Percentiles rank a stretch among this genome's conserved stretches.
Conservation (phyloP, 2,113 vertebrate genomes). For the Pan troglodytes region NHGRI_mPanTro3-v2.1_pri NC_072418.2:32787001-32787500, state of each 20-base stretch:
- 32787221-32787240: background rate
- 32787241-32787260: background rate
- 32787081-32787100: background rate
- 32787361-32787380: background rate
- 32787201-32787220: background rate
- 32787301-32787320: background rate
- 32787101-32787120: background rate
- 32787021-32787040: background rate
- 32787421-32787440: too few relatives aligned
- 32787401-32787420: too few relatives aligned
- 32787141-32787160: background rate
- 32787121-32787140: accelerated
- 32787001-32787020: background rate
- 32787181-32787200: background rate
- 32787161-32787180: background rate
- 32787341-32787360: too few relatives aligned
- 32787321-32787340: too few relatives aligned
- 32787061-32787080: too few relatives aligned
- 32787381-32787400: too few relatives aligned
- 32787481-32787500: too few relatives aligned
- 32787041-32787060: background rate
- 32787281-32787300: background rate
- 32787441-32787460: too few relatives aligned
- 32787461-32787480: too few relatives aligned
- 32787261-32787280: background rate